Evolutionary conservation across 2,797 vertebrate species (phyloP), one percentile per base, ranked within the genome.

Genomic region (Argyrosomus regius): DNA sequence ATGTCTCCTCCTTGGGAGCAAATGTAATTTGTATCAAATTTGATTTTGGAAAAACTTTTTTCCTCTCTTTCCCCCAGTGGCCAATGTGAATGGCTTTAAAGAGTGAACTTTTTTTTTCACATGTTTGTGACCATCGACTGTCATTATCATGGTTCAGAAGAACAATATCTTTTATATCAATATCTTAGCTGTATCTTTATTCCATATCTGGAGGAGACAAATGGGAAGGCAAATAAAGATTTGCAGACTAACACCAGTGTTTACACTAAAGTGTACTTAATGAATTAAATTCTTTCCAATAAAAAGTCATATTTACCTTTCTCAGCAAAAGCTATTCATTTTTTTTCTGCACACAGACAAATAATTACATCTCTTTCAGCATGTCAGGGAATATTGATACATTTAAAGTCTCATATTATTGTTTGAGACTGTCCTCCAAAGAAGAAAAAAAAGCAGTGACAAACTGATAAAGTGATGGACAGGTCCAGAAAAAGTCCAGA

Each of bases 1-100:
- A 88, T 91, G 93, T 71, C 87, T 95, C 87, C 92, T 93, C 88
- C 81, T 90, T 90, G 73, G 57, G 87, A 86, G 83, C 67, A 96
- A 96, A 95, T 92, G 63, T 87, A 94, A 95, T 96, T 95, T 96
- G 91, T 76, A 81, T 95, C 91, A 89, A 92, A 91, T 94, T 89
- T 87, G 87, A 94, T 94, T 94, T 94, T 64, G 78, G 80, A 49
- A 67, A 89, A 92, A 72, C 78, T 71, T 89, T 70, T 74, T 28
- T 17, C 16, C 6, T 6, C 6, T 6, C 39, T 49, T 72, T 66
- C 57, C 22, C 49, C 58, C 69, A 39, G 35, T 67, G 84, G 82
- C 66, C 63, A 71, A 24, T 16, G 71, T 46, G 68, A 80, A 84
- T 2, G 39, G 39, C 43, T 66, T 74, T 62, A 81, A 82, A 83